phyloP scores from a whole-genome alignment of 64 coral and sea anemone genomes.

The Pocillopora verrucosa region DNA sequence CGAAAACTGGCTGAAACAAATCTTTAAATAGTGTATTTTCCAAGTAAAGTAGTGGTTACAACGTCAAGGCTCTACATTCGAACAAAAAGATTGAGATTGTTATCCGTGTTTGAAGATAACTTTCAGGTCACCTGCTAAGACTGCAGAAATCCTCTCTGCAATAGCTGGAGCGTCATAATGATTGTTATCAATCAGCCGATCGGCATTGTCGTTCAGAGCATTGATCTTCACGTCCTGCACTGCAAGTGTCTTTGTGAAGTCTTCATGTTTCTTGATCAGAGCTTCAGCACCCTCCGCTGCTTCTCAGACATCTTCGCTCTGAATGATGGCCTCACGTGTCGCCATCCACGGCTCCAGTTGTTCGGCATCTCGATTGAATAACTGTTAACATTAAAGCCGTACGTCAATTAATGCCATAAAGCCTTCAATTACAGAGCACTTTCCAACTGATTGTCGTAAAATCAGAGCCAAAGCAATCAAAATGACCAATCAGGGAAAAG shows the following conservation, averaged over 20 bases:
- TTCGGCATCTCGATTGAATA: slow-evolving; percentile 94
- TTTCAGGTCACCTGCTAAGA: slow-evolving; percentile 72
- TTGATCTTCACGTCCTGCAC: slow-evolving; percentile 92
- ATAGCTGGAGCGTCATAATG: slow-evolving; percentile 98
- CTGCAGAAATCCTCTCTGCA: slow-evolving; percentile 87
- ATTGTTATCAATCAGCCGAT: slow-evolving; percentile 77
- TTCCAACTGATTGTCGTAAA: not conserved
- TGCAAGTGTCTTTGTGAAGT: slow-evolving; percentile 86
- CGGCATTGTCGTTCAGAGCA: slow-evolving; percentile 85
- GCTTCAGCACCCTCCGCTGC: slow-evolving; percentile 89
- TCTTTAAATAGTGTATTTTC: too few relatives aligned
- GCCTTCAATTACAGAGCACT: not conserved
- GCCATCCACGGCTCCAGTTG: slow-evolving; percentile 98
- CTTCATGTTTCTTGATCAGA: slow-evolving; percentile 97
- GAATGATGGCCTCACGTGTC: slow-evolving; percentile 85
- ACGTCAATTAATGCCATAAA: not conserved
- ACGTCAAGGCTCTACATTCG: too few relatives aligned
- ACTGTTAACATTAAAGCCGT: slow-evolving; percentile 26
- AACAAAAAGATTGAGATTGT: too few relatives aligned
- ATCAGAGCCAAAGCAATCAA: not conserved
- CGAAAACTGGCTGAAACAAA: too few relatives aligned
- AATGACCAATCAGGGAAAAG: too few relatives aligned
- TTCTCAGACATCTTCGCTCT: slow-evolving; percentile 84
- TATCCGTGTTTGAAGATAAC: not conserved
- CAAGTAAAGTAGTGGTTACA: too few relatives aligned